phyloP scores from a whole-genome alignment of 1,140 invertebrate genomes.

The Centruroides sculpturatus region DNA sequence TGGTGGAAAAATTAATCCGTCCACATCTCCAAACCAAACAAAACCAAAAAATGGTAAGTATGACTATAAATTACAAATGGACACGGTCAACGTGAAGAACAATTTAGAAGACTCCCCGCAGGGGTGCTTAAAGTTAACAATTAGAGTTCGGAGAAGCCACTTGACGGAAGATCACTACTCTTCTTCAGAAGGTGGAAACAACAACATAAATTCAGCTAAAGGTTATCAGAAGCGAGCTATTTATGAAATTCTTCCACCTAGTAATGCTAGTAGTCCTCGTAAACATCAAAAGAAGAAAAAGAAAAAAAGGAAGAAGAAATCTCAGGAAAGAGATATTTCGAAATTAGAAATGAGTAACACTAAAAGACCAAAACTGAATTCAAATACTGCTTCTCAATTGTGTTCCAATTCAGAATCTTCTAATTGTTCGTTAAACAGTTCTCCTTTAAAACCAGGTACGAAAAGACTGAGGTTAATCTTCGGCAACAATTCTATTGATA shows the following conservation, averaged over 20 bases:
- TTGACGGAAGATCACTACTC: background rate
- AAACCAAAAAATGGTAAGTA: background rate
- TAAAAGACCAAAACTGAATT: too few species aligned
- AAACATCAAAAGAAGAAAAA: slow-evolving; percentile 2
- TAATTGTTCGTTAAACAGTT: background rate
- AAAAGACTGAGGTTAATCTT: slow-evolving; percentile 58
- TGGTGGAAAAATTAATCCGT: background rate
- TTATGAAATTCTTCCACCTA: background rate
- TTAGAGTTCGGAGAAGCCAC: background rate
- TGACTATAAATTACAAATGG: background rate
- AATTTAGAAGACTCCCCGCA: background rate
- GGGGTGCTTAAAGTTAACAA: slow-evolving; percentile 1
- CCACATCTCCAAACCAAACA: background rate
- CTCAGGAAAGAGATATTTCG: background rate
- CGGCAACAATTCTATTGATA: slow-evolving; percentile 68
- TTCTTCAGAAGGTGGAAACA: background rate
- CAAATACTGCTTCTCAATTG: too few species aligned
- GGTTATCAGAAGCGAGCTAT: background rate
- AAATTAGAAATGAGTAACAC: too few species aligned
- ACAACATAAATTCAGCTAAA: background rate
- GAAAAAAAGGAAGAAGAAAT: background rate
- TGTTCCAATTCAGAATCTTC: background rate
- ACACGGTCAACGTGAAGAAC: background rate
- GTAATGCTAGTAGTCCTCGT: slow-evolving; percentile 2
- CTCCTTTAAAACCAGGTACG: background rate